These are phyloP conservation scores for Eupithecia exiguata DNA, from an alignment of 2,888 invertebrate species.

Conservation along the genomic window DNA sequence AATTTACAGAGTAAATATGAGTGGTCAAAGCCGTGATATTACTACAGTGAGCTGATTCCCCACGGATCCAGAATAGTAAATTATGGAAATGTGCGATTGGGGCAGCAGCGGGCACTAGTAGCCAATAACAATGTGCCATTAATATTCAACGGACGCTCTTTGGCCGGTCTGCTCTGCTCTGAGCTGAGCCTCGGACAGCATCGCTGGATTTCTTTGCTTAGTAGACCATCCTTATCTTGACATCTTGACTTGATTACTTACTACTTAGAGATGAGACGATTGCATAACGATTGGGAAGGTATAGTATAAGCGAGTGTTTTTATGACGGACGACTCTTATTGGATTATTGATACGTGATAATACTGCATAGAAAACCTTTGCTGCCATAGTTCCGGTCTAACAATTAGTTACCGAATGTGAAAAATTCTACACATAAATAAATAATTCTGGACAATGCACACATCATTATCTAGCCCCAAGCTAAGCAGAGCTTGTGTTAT, in stretches of 20 bases:
- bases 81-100: slow-evolving; percentile 84
- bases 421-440: too few species aligned
- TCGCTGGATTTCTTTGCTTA: slow-evolving; percentile 67
- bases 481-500: too few species aligned
- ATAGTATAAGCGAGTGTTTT: not conserved
- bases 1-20: slow-evolving; percentile 72
- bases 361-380: not conserved
- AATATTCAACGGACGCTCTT: slow-evolving; percentile 82
- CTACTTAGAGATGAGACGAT: not conserved
- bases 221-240: slow-evolving; percentile 52
- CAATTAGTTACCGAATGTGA: not conserved
- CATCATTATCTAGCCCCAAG: too few species aligned
- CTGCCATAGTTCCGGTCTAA: not conserved
- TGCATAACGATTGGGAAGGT: not conserved
- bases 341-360: not conserved
- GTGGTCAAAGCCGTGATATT: slow-evolving; percentile 75
- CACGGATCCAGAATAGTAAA: slow-evolving; percentile 83
- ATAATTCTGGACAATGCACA: too few species aligned
- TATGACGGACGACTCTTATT: not conserved
- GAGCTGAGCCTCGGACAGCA: slow-evolving; percentile 65
- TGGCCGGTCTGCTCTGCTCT: slow-evolving; percentile 71
- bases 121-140: slow-evolving; percentile 84
- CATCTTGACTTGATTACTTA: not conserved
- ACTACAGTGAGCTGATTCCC: slow-evolving; percentile 78
- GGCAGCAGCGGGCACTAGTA: slow-evolving; percentile 81